Evolutionary conservation across 1,140 invertebrate species (phyloP).

Genomic region (Chelonus insularis): DNA sequence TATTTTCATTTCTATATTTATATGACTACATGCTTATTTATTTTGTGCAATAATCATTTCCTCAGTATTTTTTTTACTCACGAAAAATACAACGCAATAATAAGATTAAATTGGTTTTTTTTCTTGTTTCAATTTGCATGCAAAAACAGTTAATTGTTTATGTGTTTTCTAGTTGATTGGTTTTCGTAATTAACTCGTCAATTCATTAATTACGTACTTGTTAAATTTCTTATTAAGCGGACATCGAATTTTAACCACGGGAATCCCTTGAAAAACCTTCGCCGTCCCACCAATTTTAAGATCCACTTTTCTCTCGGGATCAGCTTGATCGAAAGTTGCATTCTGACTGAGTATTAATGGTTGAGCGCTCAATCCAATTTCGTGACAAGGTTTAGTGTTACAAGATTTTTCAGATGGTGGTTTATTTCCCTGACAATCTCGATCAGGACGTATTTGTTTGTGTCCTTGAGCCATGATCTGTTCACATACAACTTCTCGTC

Average conservation of each 20-base stretch:
- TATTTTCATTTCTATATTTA: too few species aligned
- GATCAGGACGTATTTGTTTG: conserved; percentile 71
- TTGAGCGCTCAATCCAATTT: conserved; percentile 38
- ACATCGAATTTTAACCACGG: conserved; percentile 85
- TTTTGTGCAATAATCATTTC: conserved; percentile 28
- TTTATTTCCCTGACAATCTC: conserved; percentile 70
- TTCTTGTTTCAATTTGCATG: too few species aligned
- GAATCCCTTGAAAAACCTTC: conserved; percentile 79
- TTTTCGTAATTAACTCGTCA: conserved; percentile 11
- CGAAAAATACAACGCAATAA: too few species aligned
- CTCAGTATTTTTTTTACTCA: conserved; percentile 4
- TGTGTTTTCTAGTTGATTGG: neutral
- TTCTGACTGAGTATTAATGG: conserved; percentile 61
- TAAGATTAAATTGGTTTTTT: too few species aligned
- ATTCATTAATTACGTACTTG: conserved; percentile 55
- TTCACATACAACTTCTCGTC: conserved; percentile 78
- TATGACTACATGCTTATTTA: too few species aligned
- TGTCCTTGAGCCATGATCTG: conserved; percentile 89
- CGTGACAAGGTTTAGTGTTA: conserved; percentile 74
- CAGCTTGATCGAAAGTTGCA: conserved; percentile 77
- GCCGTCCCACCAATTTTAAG: conserved; percentile 84
- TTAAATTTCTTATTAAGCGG: conserved; percentile 83
- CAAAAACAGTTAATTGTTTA: too few species aligned
- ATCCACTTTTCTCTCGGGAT: conserved; percentile 74
- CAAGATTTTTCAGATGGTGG: conserved; percentile 77